phyloP scores from a whole-genome alignment of 2,113 vertebrate genomes.

The Psammodynastes pulverulentus region DNA sequence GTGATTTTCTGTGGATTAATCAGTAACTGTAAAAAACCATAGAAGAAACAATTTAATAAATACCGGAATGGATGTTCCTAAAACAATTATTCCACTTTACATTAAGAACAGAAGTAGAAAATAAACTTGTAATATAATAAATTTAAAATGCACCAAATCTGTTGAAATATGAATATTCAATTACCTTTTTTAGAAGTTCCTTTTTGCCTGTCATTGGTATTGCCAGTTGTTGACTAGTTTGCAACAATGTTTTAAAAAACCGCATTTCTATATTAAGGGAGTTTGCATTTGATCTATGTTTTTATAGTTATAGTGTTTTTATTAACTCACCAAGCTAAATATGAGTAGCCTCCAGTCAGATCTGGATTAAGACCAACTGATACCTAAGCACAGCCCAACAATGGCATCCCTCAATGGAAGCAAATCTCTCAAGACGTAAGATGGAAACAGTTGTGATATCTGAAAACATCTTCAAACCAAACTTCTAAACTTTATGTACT shows the following conservation, averaged over 20 bases:
- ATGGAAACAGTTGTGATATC: not conserved
- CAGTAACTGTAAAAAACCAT: not conserved
- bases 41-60: not conserved
- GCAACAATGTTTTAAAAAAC: not conserved
- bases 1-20: not conserved
- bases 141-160: not conserved
- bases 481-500: not conserved
- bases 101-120: not conserved
- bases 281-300: not conserved
- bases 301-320: not conserved
- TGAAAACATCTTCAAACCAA: not conserved
- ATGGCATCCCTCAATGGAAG: not conserved
- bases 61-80: not conserved
- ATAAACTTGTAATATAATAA: not conserved
- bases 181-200: not conserved
- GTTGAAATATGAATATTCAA: not conserved
- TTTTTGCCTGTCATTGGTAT: not conserved
- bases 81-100: not conserved
- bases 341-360: not conserved
- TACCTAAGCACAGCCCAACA: not conserved
- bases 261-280: not conserved
- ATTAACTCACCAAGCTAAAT: not conserved
- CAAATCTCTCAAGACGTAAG: not conserved
- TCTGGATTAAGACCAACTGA: not conserved
- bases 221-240: not conserved